Evolutionary conservation across 2,888 invertebrate genomes (phyloP), one percentile per base, ranked within the genome.

Genomic region (Nasonovia ribisnigri): DNA sequence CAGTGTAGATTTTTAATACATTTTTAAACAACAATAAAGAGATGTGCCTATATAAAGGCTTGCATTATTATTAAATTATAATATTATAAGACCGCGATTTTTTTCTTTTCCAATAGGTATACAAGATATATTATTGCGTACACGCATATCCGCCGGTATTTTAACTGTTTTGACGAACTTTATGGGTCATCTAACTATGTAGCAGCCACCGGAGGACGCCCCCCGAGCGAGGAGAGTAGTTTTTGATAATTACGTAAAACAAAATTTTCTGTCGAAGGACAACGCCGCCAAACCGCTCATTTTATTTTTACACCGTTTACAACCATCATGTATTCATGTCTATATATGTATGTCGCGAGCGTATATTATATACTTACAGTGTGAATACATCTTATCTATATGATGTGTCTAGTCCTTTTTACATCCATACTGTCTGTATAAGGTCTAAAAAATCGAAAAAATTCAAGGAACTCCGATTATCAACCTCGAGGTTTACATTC

Each of bases 181-280:
- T 84, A 60, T 51, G 60, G 89, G 88, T 57, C 57, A 42, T 46
- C 60, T 88, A 4, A 5, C 43, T 26, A 43, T 29, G 3, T 10
- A 16, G 57, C 29, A 13, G 16, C 43, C 11, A 48, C 42, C 29
- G 10, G 60, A 36, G 24, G 89, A 36, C 54, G 24, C 29, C 20
- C 42, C 54, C 43, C 54, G 84, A 84, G 91, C 91, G 54, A 84
- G 91, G 91, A 57, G 54, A 43, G 91, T 84, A 29, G 91, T 91
- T 91, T 91, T 84, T 54, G 46, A 91, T 86, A 46, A 86, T 91
- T 91, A 91, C 91, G 86, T 91, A 86, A 91, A 86, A 86, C 43
- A 51, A 43, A n/a, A 48, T 48, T 91, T 91, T 91, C 91, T 57
- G 54, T 8, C 26, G 84, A 43, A 91, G 84, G 43, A 91, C 84